A percentile compares a stretch with the other conserved stretches of the same genome.
phyloP scores from a whole-genome alignment of 2,888 invertebrate species.

The Amiota minor region DNA sequence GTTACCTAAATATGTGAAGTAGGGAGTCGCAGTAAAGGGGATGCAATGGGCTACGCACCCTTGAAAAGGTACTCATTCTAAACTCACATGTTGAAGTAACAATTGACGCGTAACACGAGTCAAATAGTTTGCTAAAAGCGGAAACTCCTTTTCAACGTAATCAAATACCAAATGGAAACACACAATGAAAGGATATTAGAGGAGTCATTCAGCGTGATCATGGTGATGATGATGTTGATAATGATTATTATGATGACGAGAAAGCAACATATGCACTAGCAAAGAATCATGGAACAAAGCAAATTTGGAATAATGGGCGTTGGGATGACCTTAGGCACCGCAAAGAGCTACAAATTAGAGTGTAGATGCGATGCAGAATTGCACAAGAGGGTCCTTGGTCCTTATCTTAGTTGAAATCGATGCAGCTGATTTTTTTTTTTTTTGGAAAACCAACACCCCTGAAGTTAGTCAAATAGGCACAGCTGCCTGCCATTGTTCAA shows the following conservation, averaged over 20 bases:
- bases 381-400: not conserved
- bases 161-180: slow-evolving; percentile 31
- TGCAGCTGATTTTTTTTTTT: not conserved
- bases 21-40: not conserved
- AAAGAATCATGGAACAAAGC: slow-evolving; percentile 27
- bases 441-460: not conserved
- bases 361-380: not conserved
- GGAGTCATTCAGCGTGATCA: slow-evolving; percentile 34
- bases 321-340: not conserved
- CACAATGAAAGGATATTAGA: slow-evolving; percentile 33
- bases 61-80: slow-evolving; percentile 17
- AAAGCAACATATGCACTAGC: slow-evolving; percentile 31
- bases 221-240: not conserved
- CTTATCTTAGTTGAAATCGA: slow-evolving; percentile 8
- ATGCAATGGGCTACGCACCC: slow-evolving; percentile 11
- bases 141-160: slow-evolving; percentile 25
- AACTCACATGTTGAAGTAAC: slow-evolving; percentile 42
- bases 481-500: not conserved
- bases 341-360: slow-evolving; percentile 10
- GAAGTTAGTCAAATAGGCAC: not conserved
- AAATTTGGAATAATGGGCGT: not conserved
- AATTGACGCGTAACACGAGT: slow-evolving; percentile 64
- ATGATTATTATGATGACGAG: not conserved
- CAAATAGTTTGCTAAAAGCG: slow-evolving; percentile 38
- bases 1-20: not conserved